A percentile compares a stretch with the other conserved stretches of the same genome.
Conservation (phyloP, 2,888 invertebrate genomes). For the Agrochola circellaris region DNA sequence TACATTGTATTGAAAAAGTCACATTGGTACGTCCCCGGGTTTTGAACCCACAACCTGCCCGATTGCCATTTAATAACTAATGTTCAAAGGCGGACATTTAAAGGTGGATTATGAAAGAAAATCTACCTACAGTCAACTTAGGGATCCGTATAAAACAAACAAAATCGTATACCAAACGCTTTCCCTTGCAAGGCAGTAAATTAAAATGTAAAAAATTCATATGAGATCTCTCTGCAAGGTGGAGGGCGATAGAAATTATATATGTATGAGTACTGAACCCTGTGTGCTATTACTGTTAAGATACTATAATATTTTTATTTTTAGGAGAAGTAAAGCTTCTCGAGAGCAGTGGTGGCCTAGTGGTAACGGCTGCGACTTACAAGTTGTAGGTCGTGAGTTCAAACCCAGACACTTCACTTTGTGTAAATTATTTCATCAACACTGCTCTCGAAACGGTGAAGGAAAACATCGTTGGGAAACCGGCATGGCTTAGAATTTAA, state of each 20-base stretch:
- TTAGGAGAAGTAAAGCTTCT: background rate
- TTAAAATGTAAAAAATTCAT: conserved; percentile 70
- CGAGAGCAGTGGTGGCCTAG: no score
- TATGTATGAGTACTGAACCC: conserved; percentile 43
- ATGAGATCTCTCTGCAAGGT: conserved; percentile 36
- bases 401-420: no score
- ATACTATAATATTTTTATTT: conserved; percentile 27
- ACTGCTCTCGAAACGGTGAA: no score
- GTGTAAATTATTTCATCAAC: no score
- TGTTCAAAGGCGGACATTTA: background rate
- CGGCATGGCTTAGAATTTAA: no score
- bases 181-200: conserved; percentile 57
- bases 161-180: conserved; percentile 37
- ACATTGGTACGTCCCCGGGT: background rate
- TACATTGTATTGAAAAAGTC: background rate
- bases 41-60: background rate
- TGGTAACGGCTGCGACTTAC: no score
- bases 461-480: no score
- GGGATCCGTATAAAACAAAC: conserved; percentile 32
- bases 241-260: conserved; percentile 43
- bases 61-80: background rate
- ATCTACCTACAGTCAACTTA: conserved; percentile 5
- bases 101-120: background rate
- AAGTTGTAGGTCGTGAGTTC: no score
- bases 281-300: conserved; percentile 22